phyloP scores from a whole-genome alignment of 1,140 invertebrate genomes.

The Gonioctena quinquepunctata region DNA sequence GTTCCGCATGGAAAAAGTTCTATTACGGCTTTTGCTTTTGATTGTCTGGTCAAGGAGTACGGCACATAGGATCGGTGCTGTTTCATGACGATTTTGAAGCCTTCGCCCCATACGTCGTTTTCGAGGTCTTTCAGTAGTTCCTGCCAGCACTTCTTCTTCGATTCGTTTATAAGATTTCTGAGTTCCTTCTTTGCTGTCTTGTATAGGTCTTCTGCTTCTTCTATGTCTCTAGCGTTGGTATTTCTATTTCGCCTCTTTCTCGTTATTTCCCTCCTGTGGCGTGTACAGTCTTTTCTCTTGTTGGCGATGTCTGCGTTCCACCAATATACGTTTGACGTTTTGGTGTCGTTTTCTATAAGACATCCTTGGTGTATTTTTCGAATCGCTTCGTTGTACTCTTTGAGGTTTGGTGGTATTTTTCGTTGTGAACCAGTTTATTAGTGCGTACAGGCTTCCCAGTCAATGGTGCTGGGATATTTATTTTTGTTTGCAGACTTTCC shows the following conservation, averaged over 20 bases:
- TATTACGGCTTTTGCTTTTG: not conserved
- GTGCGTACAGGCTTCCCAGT: not conserved
- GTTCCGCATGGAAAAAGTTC: not conserved
- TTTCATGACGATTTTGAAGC: conserved; percentile 6
- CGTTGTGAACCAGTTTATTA: not conserved
- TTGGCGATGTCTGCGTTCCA: not conserved
- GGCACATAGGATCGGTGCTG: not conserved
- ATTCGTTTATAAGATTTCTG: not conserved
- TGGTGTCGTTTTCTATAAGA: not conserved
- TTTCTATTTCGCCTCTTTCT: not conserved
- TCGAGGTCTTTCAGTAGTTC: conserved; percentile 1
- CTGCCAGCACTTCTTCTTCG: not conserved
- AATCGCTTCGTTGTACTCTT: not conserved
- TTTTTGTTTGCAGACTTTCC: not conserved
- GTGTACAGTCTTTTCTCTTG: not conserved
- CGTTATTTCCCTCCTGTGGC: not conserved
- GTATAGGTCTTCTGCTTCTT: not conserved
- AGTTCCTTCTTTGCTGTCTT: not conserved
- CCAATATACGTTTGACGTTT: not conserved
- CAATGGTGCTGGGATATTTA: not conserved
- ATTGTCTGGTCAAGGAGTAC: not conserved
- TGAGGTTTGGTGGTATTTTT: not conserved
- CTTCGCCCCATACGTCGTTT: conserved; percentile 15
- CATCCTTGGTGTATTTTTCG: not conserved
- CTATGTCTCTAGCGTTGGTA: not conserved